Evolutionary conservation across 2,888 invertebrate genomes (phyloP), one percentile per base, ranked within the genome.

Genomic region (Prenolepis imparis): DNA sequence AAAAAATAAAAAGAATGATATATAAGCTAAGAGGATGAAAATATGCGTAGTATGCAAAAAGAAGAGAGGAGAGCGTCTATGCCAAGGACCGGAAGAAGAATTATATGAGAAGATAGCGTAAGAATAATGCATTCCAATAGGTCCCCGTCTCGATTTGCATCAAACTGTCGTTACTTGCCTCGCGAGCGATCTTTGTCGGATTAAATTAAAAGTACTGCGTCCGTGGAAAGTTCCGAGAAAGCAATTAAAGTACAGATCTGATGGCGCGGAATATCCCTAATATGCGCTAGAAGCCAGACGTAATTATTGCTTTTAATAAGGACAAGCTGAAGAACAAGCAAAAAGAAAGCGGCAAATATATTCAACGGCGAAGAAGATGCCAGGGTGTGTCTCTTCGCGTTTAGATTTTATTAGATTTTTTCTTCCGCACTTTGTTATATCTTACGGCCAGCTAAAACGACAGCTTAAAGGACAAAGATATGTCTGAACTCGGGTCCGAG

Each of bases 381-480:
- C 15, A 32, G 41, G 57, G 36, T 59, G 66, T 67, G 44, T 73
- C 72, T 73, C 70, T 64, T 72, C 73, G 74, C 57, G 64, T 73
- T 80, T 86, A 70, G 80, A 86, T 86, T 78, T 84, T 66, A 73
- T 73, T 36, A 28, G 28, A 28, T 28, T 48, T 83, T 72, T 81
- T 83, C 83, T 82, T 36, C 59, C 72, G 63, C 39, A 28, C 39
- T 77, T 57, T 68, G 80, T 61, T 84, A 63, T 77, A 63, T 41
- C 41, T 77, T 59, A 63, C 57, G 66, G 52, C 72, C 59, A 67
- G 41, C 67, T 66, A 66, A 73, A 52, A n/a, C 12, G 11, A 63
- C 75, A 61, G 75, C 28, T 72, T 52, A 52, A 52, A n/a, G 44
- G 66, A 86, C 84, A 83, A 88, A 88, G 66, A 66, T 84, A 74